Percentiles rank a stretch among this genome's conserved stretches.
phyloP scores from a whole-genome alignment of 1,140 invertebrate species.

The Lycorma delicatula region DNA sequence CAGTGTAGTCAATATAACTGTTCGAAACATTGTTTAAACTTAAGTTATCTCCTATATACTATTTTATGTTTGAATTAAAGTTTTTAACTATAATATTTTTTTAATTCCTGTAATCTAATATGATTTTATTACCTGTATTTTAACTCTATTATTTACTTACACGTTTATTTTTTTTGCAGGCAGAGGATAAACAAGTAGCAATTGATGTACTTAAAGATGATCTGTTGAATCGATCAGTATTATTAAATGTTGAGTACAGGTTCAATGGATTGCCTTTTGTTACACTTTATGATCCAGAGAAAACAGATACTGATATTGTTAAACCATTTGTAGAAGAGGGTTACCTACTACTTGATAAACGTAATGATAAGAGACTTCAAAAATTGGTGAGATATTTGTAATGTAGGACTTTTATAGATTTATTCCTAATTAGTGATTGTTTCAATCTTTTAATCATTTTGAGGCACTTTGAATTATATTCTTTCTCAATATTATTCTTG shows the following conservation, averaged over 20 bases:
- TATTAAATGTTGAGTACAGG: slow-evolving; percentile 65
- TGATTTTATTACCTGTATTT: neutral
- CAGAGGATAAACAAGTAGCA: slow-evolving; percentile 69
- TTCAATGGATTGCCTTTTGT: slow-evolving; percentile 54
- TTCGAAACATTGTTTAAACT: no score
- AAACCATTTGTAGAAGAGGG: slow-evolving; percentile 81
- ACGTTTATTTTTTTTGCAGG: slow-evolving; percentile 37
- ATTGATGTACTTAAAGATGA: slow-evolving; percentile 60
- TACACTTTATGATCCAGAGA: slow-evolving; percentile 59
- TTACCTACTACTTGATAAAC: slow-evolving; percentile 67
- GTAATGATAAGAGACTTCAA: slow-evolving; percentile 70
- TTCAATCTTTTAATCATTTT: neutral
- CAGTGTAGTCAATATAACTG: no score
- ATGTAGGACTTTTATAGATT: neutral
- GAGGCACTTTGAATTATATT: neutral
- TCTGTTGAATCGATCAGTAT: slow-evolving; percentile 53
- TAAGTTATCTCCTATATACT: no score
- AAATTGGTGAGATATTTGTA: slow-evolving; percentile 52
- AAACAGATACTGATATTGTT: slow-evolving; percentile 73
- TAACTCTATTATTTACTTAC: slow-evolving; percentile 9
- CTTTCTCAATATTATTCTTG: no score
- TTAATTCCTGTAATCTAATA: slow-evolving; percentile 7
- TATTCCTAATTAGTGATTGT: neutral
- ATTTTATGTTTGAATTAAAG: neutral
- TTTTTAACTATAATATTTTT: neutral